These are phyloP conservation scores for Ramazzottius varieornatus DNA, from an alignment of 2,888 invertebrate species.

Conservation along the genomic window DNA sequence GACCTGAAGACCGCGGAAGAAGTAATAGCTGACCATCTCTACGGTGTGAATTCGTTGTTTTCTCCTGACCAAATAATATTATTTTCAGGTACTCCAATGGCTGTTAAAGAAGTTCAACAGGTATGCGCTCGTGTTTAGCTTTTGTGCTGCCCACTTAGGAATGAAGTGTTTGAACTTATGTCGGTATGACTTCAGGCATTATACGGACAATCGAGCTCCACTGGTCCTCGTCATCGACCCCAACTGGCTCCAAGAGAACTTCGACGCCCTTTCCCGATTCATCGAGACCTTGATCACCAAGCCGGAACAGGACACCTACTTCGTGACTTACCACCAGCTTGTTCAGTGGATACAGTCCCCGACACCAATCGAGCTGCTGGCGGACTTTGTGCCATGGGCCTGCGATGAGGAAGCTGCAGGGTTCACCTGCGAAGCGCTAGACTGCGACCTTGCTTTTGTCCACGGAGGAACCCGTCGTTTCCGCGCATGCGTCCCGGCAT, in stretches of 20 bases:
- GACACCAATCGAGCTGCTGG: not conserved
- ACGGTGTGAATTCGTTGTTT: too few relatives aligned
- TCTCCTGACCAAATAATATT: too few relatives aligned
- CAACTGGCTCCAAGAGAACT: not conserved
- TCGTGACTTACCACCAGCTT: not conserved
- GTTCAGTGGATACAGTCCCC: not conserved
- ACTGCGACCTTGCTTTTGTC: not conserved
- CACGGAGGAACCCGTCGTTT: not conserved
- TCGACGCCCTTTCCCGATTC: conserved; percentile 1
- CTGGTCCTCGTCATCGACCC: not conserved
- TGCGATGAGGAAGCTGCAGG: not conserved
- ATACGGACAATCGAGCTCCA: not conserved
- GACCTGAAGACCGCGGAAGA: not conserved
- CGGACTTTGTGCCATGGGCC: not conserved
- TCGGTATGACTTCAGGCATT: not conserved
- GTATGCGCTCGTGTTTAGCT: not conserved
- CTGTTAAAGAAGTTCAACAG: not conserved
- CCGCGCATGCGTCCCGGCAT: not conserved
- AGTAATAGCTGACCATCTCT: too few relatives aligned
- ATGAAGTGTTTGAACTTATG: too few relatives aligned
- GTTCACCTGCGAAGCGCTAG: not conserved
- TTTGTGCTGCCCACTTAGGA: too few relatives aligned
- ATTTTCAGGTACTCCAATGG: not conserved
- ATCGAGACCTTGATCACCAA: not conserved
- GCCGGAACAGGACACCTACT: conserved; percentile 1